Evolutionary conservation across 2,113 vertebrate species (phyloP).

Genomic region (Clupea harengus): DNA sequence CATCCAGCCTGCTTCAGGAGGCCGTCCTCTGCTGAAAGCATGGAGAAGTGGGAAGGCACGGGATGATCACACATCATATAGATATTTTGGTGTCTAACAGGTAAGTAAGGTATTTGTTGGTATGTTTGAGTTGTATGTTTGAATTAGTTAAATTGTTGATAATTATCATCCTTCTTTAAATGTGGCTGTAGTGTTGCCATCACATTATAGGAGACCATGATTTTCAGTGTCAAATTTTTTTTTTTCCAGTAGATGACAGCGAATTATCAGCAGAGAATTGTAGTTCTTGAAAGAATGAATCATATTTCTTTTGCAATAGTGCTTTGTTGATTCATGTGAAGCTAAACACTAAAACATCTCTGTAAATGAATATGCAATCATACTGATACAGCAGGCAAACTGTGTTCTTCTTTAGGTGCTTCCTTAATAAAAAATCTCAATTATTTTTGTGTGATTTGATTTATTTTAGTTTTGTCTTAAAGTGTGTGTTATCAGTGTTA

Average conservation of each 20-base stretch:
- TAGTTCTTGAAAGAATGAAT: not conserved
- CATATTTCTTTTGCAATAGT: not conserved
- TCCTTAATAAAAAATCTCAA: not conserved
- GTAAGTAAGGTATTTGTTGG: constrained; percentile 4
- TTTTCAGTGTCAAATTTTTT: too few species aligned
- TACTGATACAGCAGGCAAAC: not conserved
- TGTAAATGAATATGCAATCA: not conserved
- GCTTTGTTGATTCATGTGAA: not conserved
- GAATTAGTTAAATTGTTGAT: not conserved
- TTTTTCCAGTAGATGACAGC: not conserved
- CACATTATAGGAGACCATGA: not conserved
- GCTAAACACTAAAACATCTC: too few species aligned
- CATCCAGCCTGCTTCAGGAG: too few species aligned
- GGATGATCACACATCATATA: not conserved
- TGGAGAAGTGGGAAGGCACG: not conserved
- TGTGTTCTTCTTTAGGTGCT: not conserved
- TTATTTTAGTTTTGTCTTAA: not conserved
- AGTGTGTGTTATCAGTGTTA: not conserved
- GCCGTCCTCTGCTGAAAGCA: not conserved
- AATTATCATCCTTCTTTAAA: not conserved
- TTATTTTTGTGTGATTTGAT: constrained; percentile 17
- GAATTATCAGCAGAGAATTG: not conserved
- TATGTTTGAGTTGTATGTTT: not conserved
- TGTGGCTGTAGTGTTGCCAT: not conserved
- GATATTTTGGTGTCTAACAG: not conserved